Evolutionary conservation across 2,888 invertebrate genomes (phyloP).

Genomic region (Onchidella celtica): DNA sequence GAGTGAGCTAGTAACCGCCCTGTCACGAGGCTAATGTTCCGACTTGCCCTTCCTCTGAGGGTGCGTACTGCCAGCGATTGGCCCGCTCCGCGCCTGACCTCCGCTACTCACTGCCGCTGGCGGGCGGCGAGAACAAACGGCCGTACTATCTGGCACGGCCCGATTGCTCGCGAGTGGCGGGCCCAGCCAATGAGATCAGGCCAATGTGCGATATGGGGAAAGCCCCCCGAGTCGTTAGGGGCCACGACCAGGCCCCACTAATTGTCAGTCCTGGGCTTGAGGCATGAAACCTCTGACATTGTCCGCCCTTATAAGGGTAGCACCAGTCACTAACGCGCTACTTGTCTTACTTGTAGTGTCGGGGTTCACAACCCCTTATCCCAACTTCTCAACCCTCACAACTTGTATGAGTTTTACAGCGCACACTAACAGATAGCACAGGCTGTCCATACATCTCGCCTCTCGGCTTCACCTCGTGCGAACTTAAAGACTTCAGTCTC

Average conservation of each 20-base stretch:
- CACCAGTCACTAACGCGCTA: conserved; percentile 28
- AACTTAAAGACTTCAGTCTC: neutral
- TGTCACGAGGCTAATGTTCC: conserved; percentile 31
- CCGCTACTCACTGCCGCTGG: conserved; percentile 33
- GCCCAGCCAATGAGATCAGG: conserved; percentile 37
- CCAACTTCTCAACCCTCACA: conserved; percentile 24
- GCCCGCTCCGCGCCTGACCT: conserved; percentile 29
- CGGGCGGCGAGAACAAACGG: conserved; percentile 35
- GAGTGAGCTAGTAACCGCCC: conserved; percentile 29
- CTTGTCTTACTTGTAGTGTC: conserved; percentile 33
- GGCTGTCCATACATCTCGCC: neutral
- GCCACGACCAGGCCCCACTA: conserved; percentile 32
- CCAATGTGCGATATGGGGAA: conserved; percentile 35
- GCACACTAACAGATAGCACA: neutral
- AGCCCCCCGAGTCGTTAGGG: conserved; percentile 43
- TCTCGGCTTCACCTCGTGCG: neutral
- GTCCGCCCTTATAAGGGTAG: conserved; percentile 49
- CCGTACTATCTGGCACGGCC: conserved; percentile 14
- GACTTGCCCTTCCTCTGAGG: conserved; percentile 18
- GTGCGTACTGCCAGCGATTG: conserved; percentile 24
- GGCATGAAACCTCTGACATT: conserved; percentile 41
- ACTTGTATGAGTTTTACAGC: conserved; percentile 7
- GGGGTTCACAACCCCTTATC: conserved; percentile 18
- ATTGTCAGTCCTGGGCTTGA: conserved; percentile 36
- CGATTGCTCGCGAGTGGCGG: conserved; percentile 16